Evolutionary conservation across 2,113 vertebrate species (phyloP), one percentile per base, ranked within the genome.

Genomic region (Brachirus orientalis): DNA sequence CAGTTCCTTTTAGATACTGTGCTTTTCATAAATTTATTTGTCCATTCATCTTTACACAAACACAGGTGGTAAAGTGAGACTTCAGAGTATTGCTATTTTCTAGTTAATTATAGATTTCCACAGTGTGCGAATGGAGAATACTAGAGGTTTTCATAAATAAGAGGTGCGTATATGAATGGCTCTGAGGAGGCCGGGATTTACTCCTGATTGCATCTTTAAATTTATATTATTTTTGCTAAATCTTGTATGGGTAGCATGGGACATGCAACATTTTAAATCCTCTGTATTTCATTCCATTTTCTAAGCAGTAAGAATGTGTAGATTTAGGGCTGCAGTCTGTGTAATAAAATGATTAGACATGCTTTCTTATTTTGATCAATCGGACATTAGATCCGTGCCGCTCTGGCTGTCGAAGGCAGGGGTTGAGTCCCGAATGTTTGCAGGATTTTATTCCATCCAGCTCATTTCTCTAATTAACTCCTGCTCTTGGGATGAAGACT

Each of bases 391-490:
- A 18, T 0, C 3, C 10, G 22, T 10, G 36, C 6, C 20, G 22
- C 17, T 37, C 53, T 56, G 53, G 8, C 18, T 14, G 3, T 28
- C 28, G 3, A 28, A 28, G 28, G 28, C 28, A 28, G 28, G 6
- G 6, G 28, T 8, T 53, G 17, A 36, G n/a, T 17, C 46, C 36
- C 16, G 35, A 33, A 11, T 28, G 16, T 36, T 0, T 12, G 10
- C 69, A 11, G 59, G 7, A 38, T 56, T 70, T 53, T 33, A 50
- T 19, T 40, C 20, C 63, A 40, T 69, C 10, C 47, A 56, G 54
- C 66, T 72, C 63, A 52, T 64, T 69, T 59, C 65, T 54, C 72
- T 77, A 72, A 86, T 77, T 50, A 70, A 35, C 64, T 67, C 10
- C 16, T 36, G 19, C 20, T 76, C 58, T 33, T 33, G 36, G 66